These are phyloP conservation scores for Orbicella faveolata DNA, from an alignment of 64 coral and sea anemone genomes.

Conservation along the genomic window DNA sequence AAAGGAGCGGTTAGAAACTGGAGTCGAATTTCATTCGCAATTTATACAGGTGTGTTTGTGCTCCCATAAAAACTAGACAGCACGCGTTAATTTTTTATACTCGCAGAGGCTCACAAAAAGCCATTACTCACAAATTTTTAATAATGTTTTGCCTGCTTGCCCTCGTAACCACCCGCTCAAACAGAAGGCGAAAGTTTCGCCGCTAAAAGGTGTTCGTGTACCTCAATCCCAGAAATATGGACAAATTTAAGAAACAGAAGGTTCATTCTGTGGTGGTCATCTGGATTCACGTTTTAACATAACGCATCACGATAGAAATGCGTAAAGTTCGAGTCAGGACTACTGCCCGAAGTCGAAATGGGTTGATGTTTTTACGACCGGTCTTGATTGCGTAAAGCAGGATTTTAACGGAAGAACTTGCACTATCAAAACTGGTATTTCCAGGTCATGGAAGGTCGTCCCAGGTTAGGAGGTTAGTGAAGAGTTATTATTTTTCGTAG, in stretches of 20 bases:
- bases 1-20: not conserved
- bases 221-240: not conserved
- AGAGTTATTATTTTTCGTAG: constrained; percentile 16
- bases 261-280: constrained; percentile 6
- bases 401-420: constrained; percentile 34
- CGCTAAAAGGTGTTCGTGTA: not conserved
- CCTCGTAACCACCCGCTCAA: constrained; percentile 29
- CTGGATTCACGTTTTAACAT: constrained; percentile 3
- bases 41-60: constrained; percentile 79
- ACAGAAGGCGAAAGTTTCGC: not conserved
- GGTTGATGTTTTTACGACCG: constrained; percentile 10
- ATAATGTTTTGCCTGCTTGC: constrained; percentile 60
- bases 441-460: constrained; percentile 27
- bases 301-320: not conserved
- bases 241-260: not conserved
- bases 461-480: constrained; percentile 36
- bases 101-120: constrained; percentile 75
- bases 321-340: not conserved
- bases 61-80: constrained; percentile 77
- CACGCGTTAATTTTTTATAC: constrained; percentile 86
- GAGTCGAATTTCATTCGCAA: constrained; percentile 69
- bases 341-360: constrained; percentile 13
- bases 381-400: not conserved
- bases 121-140: constrained; percentile 83
- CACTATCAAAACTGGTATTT: constrained; percentile 27